Evolutionary conservation across 2,888 invertebrate genomes (phyloP), one percentile per base, ranked within the genome.

Genomic region (Hipparchia semele): DNA sequence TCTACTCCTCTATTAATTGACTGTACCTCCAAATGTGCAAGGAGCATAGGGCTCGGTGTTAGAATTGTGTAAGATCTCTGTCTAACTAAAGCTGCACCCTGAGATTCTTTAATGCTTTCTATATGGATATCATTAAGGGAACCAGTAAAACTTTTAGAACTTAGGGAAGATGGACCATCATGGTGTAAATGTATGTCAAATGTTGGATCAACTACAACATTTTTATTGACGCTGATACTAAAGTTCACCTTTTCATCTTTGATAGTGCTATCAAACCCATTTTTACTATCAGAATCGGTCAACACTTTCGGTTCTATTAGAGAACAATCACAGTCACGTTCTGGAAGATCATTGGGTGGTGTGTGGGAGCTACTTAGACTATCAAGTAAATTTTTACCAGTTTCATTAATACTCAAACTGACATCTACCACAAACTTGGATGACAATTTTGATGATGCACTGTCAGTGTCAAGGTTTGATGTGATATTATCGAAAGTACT

Each of bases 51-150:
- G 82, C 98, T 97, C 0, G 98, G 98, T 39, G 95, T 92, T 0
- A 97, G 95, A 65, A 98, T 87, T 0, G 97, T 96, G 82, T 98
- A 98, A 0, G 98, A 98, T 75, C 96, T 96, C 81, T 97, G 96
- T 68, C 97, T 94, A 10, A 96, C 92, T 71, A 97, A 86, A 6
- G 93, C 88, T 66, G 72, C 72, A 12, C 74, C 75, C 72, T 84
- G 80, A 2, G 83, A 75, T 2, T 83, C 86, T 78, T 86, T 90
- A 3, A 82, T 75, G 77, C 87, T 87, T 8, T 89, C 88, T 10
- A 85, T 86, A 72, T 92, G 87, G 68, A 94, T 84, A 76, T 94
- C 88, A 76, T 90, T 90, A 0, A 94, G 84, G n/a, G 94, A 94
- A 2, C 94, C 94, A 7, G 94, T 84, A 80, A 91, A 88, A 84